Evolutionary conservation across 2,888 invertebrate genomes (phyloP).

Genomic region (Hypsopygia costalis): DNA sequence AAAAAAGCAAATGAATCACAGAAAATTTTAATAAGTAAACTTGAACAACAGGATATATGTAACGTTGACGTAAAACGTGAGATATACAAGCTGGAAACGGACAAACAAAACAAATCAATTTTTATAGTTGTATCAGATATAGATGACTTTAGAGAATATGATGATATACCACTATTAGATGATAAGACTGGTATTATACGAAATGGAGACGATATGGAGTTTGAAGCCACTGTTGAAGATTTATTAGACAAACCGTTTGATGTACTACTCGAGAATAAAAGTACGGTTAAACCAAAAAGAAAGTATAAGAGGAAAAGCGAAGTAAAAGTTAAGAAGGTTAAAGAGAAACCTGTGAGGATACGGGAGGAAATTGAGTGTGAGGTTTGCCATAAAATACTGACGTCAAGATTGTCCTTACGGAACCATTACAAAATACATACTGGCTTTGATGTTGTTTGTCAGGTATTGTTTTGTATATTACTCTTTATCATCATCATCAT

Average conservation of each 20-base stretch:
- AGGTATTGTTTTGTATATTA: slow-evolving; percentile 30
- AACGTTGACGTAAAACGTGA: slow-evolving; percentile 32
- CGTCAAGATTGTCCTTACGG: slow-evolving; percentile 56
- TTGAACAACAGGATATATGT: slow-evolving; percentile 16
- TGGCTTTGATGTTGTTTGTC: slow-evolving; percentile 61
- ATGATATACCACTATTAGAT: slow-evolving; percentile 38
- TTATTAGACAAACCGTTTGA: slow-evolving; percentile 22
- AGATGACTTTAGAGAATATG: slow-evolving; percentile 33
- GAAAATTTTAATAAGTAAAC: slow-evolving; percentile 20
- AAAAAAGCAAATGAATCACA: slow-evolving; percentile 32
- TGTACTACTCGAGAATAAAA: slow-evolving; percentile 20
- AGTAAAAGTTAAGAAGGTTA: slow-evolving; percentile 22
- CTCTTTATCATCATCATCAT: no score
- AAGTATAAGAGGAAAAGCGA: slow-evolving; percentile 19
- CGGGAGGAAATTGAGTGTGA: slow-evolving; percentile 62
- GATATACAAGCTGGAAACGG: slow-evolving; percentile 15
- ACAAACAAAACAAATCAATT: slow-evolving; percentile 38
- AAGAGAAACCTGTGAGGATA: slow-evolving; percentile 26
- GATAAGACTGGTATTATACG: slow-evolving; percentile 12
- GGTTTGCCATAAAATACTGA: slow-evolving; percentile 61
- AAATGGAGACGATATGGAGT: slow-evolving; percentile 17
- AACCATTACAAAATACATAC: slow-evolving; percentile 72
- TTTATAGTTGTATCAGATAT: slow-evolving; percentile 24
- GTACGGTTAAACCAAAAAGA: slow-evolving; percentile 7
- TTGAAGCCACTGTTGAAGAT: slow-evolving; percentile 21